Evolutionary conservation across 2,113 vertebrate species (phyloP), one percentile per base, ranked within the genome.

Genomic region (Carollia perspicillata): DNA sequence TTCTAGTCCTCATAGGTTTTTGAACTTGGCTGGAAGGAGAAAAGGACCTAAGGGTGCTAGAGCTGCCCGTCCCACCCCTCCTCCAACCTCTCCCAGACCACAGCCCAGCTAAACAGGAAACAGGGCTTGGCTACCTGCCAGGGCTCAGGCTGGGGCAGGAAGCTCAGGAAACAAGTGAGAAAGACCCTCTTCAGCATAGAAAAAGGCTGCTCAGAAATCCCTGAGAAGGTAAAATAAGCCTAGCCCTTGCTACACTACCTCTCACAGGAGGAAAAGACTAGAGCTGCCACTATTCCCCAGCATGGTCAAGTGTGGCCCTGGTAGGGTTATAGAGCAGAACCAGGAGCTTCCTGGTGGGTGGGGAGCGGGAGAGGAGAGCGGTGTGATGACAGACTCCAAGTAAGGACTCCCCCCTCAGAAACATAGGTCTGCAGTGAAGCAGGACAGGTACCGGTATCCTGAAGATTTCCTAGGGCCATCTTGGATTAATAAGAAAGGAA

Each of bases 51-150:
- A 89, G 53, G 58, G 12, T 81, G 42, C 40, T 84, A 75, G 69
- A 88, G 49, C 4, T 80, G 66, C 83, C 91, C n/a, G 13, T 28
- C 55, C 58, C n/a, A 60, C 28, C 51, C 87, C 42, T 90, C 47
- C 44, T 66, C 71, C 20, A 84, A 51, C 58, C 75, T 96, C 42
- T 93, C 69, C 28, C 8, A 8, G 86, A n/a, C 84, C 78, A 11
- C 14, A 86, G 51, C 16, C 58, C 44, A 78, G 65, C 75, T 94
- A 95, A 95, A 97, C 96, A 97, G 95, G 97, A 97, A 98, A 90
- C 85, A n/a, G 89, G 84, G 37, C 44, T 96, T 97, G 96, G 90
- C 68, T 90, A 42, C 35, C 49, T 89, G 90, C 96, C 97, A 97
- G 80, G 30, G 14, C 60, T 78, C 55, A 78, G 88, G 47, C 71